Conservation (phyloP, 2,888 invertebrate genomes). For the Tenthredo livida region DNA sequence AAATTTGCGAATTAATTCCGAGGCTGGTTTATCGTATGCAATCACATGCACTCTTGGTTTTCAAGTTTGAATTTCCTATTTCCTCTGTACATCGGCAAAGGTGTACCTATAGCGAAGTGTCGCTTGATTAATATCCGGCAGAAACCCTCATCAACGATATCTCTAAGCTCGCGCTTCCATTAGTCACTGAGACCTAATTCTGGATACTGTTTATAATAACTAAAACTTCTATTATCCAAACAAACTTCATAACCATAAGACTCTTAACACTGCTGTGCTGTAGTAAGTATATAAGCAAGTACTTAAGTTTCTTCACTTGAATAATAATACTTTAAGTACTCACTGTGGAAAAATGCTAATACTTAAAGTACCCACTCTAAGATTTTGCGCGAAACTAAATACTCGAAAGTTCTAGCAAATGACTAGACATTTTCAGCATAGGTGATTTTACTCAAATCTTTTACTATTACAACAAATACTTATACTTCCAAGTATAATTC, state of each 20-base stretch:
- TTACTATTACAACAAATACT: background rate
- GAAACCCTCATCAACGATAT: slow-evolving; percentile 21
- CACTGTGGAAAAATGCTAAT: background rate
- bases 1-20: background rate
- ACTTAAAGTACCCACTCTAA: background rate
- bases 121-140: slow-evolving; percentile 29
- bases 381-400: background rate
- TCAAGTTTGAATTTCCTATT: background rate
- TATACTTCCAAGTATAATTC: background rate
- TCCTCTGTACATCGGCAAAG: background rate
- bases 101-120: background rate
- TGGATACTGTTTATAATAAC: background rate
- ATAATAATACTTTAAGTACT: background rate
- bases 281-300: background rate
- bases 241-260: background rate
- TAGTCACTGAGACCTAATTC: slow-evolving; percentile 17
- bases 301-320: background rate
- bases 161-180: background rate
- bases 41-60: background rate
- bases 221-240: background rate
- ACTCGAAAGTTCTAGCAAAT: background rate
- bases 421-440: background rate
- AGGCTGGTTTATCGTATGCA: background rate
- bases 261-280: background rate
- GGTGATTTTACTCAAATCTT: background rate